Evolutionary conservation across 2,888 invertebrate species (phyloP).

Genomic region (Liopterus haemorrhoidalis): DNA sequence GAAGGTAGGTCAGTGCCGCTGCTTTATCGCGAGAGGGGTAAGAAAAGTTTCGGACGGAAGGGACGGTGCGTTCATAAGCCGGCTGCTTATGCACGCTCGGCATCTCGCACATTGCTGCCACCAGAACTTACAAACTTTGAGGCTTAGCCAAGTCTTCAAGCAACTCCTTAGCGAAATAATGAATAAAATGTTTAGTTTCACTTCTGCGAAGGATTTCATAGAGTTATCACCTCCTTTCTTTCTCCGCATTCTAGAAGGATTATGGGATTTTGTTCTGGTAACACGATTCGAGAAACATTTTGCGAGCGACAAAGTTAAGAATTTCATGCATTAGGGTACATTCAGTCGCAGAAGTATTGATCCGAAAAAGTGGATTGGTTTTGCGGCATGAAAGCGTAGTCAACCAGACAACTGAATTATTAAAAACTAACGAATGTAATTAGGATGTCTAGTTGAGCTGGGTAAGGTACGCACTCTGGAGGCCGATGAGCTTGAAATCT

Average conservation of each 20-base stretch:
- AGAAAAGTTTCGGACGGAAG: not conserved
- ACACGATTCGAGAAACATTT: constrained; percentile 25
- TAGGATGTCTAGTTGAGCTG: constrained; percentile 27
- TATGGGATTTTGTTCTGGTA: constrained; percentile 25
- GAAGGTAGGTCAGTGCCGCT: too few relatives aligned
- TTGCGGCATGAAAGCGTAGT: constrained; percentile 4
- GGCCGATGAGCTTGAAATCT: constrained; percentile 27
- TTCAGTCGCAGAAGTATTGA: constrained; percentile 9
- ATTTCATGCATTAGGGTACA: constrained; percentile 23
- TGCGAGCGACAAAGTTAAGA: constrained; percentile 21
- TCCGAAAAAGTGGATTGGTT: constrained; percentile 3
- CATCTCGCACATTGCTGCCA: not conserved
- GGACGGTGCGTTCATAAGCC: constrained; percentile 11
- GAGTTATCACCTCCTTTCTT: constrained; percentile 26
- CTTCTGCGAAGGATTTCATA: constrained; percentile 28
- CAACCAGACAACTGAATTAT: constrained; percentile 32
- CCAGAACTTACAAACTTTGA: constrained; percentile 15
- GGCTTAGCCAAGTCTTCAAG: constrained; percentile 14
- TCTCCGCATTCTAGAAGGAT: constrained; percentile 18
- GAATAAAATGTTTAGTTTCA: constrained; percentile 30
- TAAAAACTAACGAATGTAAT: constrained; percentile 36
- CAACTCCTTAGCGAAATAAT: constrained; percentile 20
- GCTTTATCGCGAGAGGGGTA: not conserved
- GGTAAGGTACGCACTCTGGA: constrained; percentile 5
- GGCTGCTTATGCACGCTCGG: constrained; percentile 18